A percentile compares a stretch with the other conserved stretches of the same genome.
Conservation (phyloP, 2,797 vertebrate species). For the Peromyscus eremicus region DNA sequence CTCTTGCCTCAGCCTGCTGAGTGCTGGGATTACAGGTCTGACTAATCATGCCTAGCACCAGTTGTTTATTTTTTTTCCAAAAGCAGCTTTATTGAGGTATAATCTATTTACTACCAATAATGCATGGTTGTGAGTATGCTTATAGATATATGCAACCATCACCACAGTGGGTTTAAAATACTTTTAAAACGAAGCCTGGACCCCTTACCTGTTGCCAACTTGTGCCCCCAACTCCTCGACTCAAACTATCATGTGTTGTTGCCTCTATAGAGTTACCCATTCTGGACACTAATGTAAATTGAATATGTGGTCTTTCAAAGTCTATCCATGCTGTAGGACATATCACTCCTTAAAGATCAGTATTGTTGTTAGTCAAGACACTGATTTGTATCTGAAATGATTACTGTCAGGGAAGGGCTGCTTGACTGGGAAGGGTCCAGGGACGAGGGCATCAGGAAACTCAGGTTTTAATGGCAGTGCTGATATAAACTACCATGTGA, state of each 20-base stretch:
- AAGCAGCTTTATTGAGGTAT: neutral
- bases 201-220: neutral
- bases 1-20: neutral
- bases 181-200: neutral
- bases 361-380: neutral
- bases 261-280: neutral
- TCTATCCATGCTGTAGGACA: neutral
- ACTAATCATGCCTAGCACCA: neutral
- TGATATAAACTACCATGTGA: neutral
- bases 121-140: neutral
- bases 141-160: neutral
- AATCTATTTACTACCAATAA: neutral
- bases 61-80: neutral
- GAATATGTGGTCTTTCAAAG: neutral
- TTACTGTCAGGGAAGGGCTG: neutral
- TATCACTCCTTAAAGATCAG: neutral
- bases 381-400: conserved; percentile 36
- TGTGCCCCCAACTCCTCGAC: neutral
- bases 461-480: neutral
- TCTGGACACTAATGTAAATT: neutral
- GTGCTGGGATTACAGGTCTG: neutral
- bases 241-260: neutral
- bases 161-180: neutral
- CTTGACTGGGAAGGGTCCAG: neutral
- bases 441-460: neutral